A percentile compares a stretch with the other conserved stretches of the same genome.
phyloP scores from a whole-genome alignment of 2,797 vertebrate genomes.

The Chloroceryle amazona region DNA sequence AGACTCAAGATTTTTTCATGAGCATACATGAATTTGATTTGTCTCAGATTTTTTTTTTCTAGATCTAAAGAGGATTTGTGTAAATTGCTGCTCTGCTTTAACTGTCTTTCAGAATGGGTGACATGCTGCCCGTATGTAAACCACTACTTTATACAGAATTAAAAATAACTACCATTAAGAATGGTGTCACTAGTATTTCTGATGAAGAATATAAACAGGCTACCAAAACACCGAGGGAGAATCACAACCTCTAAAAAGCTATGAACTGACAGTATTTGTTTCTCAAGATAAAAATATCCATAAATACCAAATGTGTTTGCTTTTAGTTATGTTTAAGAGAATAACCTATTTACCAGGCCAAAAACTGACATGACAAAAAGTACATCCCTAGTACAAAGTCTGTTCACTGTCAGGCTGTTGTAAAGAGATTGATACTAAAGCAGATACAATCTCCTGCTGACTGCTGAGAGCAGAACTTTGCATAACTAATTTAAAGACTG shows the following conservation, averaged over 20 bases:
- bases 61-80: conserved; percentile 19
- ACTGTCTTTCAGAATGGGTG: conserved; percentile 36
- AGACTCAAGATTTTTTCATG: neutral
- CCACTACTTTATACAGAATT: conserved; percentile 35
- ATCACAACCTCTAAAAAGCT: conserved; percentile 43
- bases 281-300: conserved; percentile 54
- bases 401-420: conserved; percentile 3
- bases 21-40: neutral
- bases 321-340: conserved; percentile 53
- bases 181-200: neutral
- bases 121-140: conserved; percentile 40
- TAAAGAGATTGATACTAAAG: neutral
- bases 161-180: conserved; percentile 65
- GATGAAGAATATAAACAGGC: conserved; percentile 39
- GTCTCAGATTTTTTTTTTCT: neutral
- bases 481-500: conserved; percentile 16
- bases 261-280: conserved; percentile 38
- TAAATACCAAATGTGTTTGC: conserved; percentile 17
- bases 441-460: conserved; percentile 26
- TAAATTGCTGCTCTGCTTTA: conserved; percentile 23
- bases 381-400: neutral
- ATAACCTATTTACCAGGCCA: conserved; percentile 33
- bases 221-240: conserved; percentile 55
- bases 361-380: conserved; percentile 34
- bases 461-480: conserved; percentile 49